phyloP scores from a whole-genome alignment of 2,888 invertebrate genomes.

The Cheilosia soror region DNA sequence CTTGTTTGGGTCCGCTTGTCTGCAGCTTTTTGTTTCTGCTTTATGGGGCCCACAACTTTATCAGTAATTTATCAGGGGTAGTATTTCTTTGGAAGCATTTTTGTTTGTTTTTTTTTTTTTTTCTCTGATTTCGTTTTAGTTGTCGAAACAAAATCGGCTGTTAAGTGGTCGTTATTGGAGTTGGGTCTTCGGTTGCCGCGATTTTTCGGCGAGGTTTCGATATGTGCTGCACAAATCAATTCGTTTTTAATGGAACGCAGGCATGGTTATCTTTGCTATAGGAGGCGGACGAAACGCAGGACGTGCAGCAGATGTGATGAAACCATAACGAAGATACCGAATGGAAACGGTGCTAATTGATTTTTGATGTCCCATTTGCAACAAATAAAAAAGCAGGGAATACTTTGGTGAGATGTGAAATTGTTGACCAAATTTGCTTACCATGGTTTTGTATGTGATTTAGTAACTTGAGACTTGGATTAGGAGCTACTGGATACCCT shows the following conservation, averaged over 20 bases:
- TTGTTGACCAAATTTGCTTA: neutral
- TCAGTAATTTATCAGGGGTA: slow-evolving; percentile 75
- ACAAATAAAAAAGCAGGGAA: slow-evolving; percentile 12
- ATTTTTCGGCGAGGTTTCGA: slow-evolving; percentile 63
- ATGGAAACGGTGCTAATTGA: slow-evolving; percentile 71
- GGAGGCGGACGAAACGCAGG: slow-evolving; percentile 45
- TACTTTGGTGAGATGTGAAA: slow-evolving; percentile 24
- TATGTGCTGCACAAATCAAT: slow-evolving; percentile 74
- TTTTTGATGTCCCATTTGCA: slow-evolving; percentile 72
- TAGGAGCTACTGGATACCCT: too few species aligned
- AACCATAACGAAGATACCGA: slow-evolving; percentile 71
- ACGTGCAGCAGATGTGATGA: slow-evolving; percentile 64
- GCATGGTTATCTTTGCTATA: slow-evolving; percentile 67
- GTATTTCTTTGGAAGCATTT: slow-evolving; percentile 71
- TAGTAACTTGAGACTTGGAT: too few species aligned
- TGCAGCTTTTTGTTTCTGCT: slow-evolving; percentile 56
- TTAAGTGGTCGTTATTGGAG: slow-evolving; percentile 74
- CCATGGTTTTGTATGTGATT: too few species aligned
- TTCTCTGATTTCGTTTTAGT: slow-evolving; percentile 48
- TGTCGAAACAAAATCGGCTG: slow-evolving; percentile 74
- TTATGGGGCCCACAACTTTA: slow-evolving; percentile 72
- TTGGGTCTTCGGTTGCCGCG: slow-evolving; percentile 47
- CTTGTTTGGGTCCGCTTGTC: neutral
- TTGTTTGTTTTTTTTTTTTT: slow-evolving; percentile 26
- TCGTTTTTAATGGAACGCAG: slow-evolving; percentile 74